These are phyloP conservation scores for Drosophila kuntzei DNA, from an alignment of 2,888 invertebrate species.

Conservation along the genomic window DNA sequence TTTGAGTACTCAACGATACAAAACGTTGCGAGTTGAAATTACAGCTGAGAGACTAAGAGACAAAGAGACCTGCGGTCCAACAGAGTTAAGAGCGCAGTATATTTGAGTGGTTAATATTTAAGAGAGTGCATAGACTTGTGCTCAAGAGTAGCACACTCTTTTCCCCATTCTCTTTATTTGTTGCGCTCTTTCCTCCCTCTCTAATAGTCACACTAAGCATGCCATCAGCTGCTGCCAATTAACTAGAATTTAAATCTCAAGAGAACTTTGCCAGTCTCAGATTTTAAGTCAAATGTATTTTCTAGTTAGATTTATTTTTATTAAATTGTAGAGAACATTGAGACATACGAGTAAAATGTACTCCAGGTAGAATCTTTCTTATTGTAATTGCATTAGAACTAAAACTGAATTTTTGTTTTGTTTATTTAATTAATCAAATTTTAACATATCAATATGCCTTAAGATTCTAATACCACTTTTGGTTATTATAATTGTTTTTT, in stretches of 20 bases:
- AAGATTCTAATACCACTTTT: no score
- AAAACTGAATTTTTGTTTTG: background rate
- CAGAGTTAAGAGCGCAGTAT: slow-evolving; percentile 26
- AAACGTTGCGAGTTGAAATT: background rate
- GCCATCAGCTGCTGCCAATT: slow-evolving; percentile 52
- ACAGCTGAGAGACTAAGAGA: slow-evolving; percentile 3
- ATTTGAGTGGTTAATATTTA: slow-evolving; percentile 31
- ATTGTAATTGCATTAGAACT: background rate
- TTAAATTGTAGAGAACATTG: slow-evolving; percentile 2
- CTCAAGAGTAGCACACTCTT: slow-evolving; percentile 44
- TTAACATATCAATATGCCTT: background rate
- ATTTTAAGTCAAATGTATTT: slow-evolving; percentile 7
- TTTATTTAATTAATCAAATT: background rate
- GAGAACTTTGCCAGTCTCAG: background rate
- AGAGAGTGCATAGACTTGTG: slow-evolving; percentile 15
- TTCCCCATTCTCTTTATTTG: slow-evolving; percentile 11
- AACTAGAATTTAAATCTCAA: slow-evolving; percentile 16
- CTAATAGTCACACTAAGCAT: background rate
- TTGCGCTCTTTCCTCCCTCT: background rate
- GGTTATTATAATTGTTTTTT: background rate
- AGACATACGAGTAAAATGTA: background rate
- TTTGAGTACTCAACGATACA: slow-evolving; percentile 24
- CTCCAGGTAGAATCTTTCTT: background rate
- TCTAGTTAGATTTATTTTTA: slow-evolving; percentile 10
- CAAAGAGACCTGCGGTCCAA: background rate